Evolutionary conservation across 2,797 vertebrate genomes (phyloP).

Genomic region (Lophius americanus): DNA sequence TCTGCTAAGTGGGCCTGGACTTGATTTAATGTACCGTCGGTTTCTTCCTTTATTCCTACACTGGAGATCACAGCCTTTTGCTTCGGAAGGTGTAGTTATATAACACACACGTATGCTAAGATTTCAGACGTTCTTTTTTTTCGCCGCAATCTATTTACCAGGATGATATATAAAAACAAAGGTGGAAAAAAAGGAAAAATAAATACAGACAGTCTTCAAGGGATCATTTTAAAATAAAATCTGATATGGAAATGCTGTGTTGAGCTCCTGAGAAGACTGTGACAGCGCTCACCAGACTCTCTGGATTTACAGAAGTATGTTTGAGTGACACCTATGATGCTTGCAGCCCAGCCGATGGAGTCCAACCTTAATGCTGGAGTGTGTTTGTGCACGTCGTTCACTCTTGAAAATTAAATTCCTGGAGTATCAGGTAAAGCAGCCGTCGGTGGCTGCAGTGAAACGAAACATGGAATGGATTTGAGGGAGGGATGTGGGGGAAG

Average conservation of each 20-base stretch:
- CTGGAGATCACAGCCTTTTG: conserved; percentile 20
- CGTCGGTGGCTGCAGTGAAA: conserved; percentile 26
- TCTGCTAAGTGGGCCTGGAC: not conserved
- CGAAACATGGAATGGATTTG: conserved; percentile 35
- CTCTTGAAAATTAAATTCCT: conserved; percentile 34
- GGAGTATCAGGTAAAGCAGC: conserved; percentile 32
- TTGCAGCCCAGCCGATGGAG: conserved; percentile 20
- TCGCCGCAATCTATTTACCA: conserved; percentile 51
- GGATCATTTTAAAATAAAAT: no score
- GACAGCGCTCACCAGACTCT: conserved; percentile 8
- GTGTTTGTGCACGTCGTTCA: conserved; percentile 20
- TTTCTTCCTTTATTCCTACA: conserved; percentile 33
- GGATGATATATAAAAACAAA: not conserved
- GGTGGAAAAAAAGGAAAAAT: conserved; percentile 15
- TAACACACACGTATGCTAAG: conserved; percentile 32
- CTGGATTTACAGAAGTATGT: conserved; percentile 4
- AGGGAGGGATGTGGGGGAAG: conserved; percentile 52
- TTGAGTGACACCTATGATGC: conserved; percentile 47
- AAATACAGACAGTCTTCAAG: not conserved
- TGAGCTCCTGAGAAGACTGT: conserved; percentile 14
- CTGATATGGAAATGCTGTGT: not conserved
- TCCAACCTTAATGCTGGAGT: conserved; percentile 23
- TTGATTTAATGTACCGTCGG: conserved; percentile 8
- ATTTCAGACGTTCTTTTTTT: conserved; percentile 18
- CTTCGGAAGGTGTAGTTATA: conserved; percentile 46